These are phyloP conservation scores for Triops longicaudatus DNA, from an alignment of 1,140 invertebrate species.

Conservation along the genomic window DNA sequence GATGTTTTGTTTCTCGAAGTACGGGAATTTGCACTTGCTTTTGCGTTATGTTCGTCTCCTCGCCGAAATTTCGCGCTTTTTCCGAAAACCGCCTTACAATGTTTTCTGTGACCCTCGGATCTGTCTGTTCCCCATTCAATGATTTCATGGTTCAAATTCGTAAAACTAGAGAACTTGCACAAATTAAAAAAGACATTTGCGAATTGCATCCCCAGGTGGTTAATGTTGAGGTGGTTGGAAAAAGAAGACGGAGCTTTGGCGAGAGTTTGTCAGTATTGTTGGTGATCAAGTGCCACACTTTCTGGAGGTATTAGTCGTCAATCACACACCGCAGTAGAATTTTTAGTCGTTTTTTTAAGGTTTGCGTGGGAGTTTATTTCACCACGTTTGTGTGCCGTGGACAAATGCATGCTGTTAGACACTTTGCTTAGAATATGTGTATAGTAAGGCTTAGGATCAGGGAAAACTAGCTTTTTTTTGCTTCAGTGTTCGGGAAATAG, in stretches of 20 bases:
- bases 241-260: not conserved
- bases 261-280: not conserved
- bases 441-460: no score
- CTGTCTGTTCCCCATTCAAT: no score
- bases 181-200: not conserved
- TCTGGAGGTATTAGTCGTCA: conserved; percentile 12
- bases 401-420: no score
- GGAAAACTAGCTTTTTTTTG: not conserved
- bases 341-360: not conserved
- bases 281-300: conserved; percentile 13
- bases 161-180: no score
- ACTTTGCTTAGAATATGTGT: no score
- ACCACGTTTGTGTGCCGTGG: not conserved
- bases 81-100: no score
- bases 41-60: not conserved
- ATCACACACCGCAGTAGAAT: not conserved
- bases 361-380: not conserved
- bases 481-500: not conserved
- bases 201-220: not conserved
- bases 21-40: not conserved
- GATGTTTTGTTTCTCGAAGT: not conserved
- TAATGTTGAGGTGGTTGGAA: not conserved
- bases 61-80: no score
- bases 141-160: no score
- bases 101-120: no score